Percentiles rank a stretch among this genome's conserved stretches.
Conservation (phyloP, 2,888 invertebrate genomes). For the Agonopterix arenella region DNA sequence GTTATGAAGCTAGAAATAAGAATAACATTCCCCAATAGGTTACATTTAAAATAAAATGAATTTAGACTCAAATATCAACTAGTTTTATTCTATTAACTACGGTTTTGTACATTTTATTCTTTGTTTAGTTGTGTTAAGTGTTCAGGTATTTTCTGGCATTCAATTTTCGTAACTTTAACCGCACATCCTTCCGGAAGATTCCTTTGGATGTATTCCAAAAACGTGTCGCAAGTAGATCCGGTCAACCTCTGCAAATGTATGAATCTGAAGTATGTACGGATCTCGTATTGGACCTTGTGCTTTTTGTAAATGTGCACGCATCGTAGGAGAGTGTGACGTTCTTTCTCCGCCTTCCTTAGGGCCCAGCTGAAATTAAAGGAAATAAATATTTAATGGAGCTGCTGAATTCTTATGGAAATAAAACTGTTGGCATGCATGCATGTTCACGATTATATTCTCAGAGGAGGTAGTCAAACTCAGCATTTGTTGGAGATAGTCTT, state of each 20-base stretch:
- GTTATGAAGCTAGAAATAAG: too few species aligned
- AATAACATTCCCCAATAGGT: too few species aligned
- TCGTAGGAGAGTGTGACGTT: constrained; percentile 88
- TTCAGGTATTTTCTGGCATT: constrained; percentile 74
- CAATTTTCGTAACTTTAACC: constrained; percentile 90
- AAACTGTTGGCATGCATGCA: too few species aligned
- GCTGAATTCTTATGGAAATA: too few species aligned
- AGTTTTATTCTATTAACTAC: constrained; percentile 27
- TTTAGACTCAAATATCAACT: constrained; percentile 9
- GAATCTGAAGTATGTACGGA: constrained; percentile 92
- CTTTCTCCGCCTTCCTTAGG: constrained; percentile 82
- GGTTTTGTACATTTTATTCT: constrained; percentile 21
- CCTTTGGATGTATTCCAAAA: constrained; percentile 96
- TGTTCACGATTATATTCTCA: too few species aligned
- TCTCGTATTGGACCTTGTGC: constrained; percentile 96
- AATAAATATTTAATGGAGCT: neutral
- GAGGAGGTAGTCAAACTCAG: too few species aligned
- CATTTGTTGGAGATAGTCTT: too few species aligned
- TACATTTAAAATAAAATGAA: constrained; percentile 6
- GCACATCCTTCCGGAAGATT: constrained; percentile 99
- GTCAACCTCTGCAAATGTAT: constrained; percentile 91
- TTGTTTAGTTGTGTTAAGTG: constrained; percentile 66
- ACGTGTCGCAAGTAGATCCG: constrained; percentile 96
- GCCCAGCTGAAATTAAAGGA: constrained; percentile 79
- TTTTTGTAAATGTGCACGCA: constrained; percentile 95